Evolutionary conservation across 2,888 invertebrate species (phyloP).

Genomic region (Drosophila infuscata): DNA sequence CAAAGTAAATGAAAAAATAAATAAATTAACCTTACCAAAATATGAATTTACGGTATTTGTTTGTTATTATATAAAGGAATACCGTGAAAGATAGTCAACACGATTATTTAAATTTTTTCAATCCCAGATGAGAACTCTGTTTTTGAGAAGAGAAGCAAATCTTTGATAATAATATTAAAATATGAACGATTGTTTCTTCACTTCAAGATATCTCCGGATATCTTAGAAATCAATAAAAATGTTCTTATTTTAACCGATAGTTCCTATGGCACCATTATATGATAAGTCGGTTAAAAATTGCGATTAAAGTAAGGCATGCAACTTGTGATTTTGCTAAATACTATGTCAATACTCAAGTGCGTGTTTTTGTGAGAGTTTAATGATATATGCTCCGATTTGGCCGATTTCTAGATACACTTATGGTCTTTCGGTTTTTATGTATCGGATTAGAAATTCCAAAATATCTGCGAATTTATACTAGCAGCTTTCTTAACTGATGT

Average conservation of each 20-base stretch:
- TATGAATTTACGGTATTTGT: neutral
- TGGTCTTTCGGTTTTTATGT: neutral
- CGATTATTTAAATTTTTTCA: neutral
- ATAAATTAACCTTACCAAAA: neutral
- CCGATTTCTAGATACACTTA: accelerated
- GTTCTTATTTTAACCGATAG: neutral
- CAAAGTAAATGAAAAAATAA: neutral
- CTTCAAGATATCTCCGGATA: neutral
- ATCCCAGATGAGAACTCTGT: neutral
- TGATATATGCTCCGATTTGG: neutral
- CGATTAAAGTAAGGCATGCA: neutral
- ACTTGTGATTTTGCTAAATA: neutral
- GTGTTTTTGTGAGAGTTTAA: neutral
- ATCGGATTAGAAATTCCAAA: neutral
- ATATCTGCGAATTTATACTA: neutral
- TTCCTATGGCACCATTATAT: neutral
- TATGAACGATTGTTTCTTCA: neutral
- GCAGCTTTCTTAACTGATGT: neutral
- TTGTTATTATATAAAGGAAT: neutral
- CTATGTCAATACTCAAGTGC: neutral
- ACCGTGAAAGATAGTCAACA: neutral
- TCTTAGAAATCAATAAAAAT: neutral
- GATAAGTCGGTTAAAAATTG: neutral
- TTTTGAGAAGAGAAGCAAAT: accelerated
- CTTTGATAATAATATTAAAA: neutral